Evolutionary conservation across 1,140 invertebrate genomes (phyloP), one percentile per base, ranked within the genome.

Genomic region (Pogonus chalceus): DNA sequence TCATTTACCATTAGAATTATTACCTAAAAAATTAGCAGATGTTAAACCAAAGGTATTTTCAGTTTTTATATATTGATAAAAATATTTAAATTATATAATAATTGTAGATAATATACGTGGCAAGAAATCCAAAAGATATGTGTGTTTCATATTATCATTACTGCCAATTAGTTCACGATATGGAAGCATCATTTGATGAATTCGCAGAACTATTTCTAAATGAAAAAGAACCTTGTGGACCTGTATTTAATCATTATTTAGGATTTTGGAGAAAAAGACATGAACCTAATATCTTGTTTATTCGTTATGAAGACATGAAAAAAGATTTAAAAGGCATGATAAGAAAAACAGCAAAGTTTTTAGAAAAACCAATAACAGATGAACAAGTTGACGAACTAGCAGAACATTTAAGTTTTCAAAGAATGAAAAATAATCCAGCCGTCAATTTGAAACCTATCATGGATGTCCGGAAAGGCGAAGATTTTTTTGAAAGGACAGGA

Each of bases 61-160:
- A 26, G 24, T 18, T 2, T 22, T 53, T 22, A 20, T 12, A 23
- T 46, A 23, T 49, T 26, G 12, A 18, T 52, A 18, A 52, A 20
- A 43, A 7, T 20, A 20, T 21, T 43, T 43, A 43, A n/a, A n/a
- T 43, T 43, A 18, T 12, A 43, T 52, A 56, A 58, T 55, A 59
- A 59, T 72, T 69, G 46, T 69, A 94, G 85, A 82, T 96, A 1
- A 85, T 97, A 47, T 97, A 96, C 66, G 82, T 92, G 0, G 79
- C 87, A 0, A 79, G 95, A 47, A 95, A 97, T 73, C 92, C 94
- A 1, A 97, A 96, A 70, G 94, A 98, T 65, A 82, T 88, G 55
- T 88, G 88, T 46, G 91, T 97, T 0, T 96, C 92, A 0, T 94
- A 88, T 65, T 96, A 88, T 66, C 84, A 96, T 68, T 93, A 94